Evolutionary conservation across 64 coral and sea anemone species (phyloP).

Genomic region (Exaiptasia diaphana): DNA sequence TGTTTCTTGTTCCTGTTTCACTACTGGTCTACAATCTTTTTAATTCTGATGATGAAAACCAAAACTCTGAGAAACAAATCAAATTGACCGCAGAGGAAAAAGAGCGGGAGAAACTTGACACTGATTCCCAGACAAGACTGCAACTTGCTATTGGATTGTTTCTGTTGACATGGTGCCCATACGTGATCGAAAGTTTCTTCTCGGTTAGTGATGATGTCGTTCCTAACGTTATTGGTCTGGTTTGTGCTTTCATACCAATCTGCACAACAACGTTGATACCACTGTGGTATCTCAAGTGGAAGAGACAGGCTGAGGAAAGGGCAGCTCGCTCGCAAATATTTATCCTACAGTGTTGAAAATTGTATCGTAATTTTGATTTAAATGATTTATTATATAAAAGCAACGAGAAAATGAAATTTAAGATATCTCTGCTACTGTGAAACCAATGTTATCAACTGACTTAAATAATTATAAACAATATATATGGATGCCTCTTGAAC

Average conservation of each 20-base stretch:
- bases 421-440: no score
- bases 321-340: background rate
- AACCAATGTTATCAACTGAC: no score
- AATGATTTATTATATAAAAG: no score
- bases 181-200: slow-evolving; percentile 93
- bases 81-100: slow-evolving; percentile 1
- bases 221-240: slow-evolving; percentile 76
- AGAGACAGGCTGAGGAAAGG: slow-evolving; percentile 35
- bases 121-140: slow-evolving; percentile 46
- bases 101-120: slow-evolving; percentile 18
- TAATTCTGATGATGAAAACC: slow-evolving; percentile 9
- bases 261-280: slow-evolving; percentile 88
- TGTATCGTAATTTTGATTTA: no score
- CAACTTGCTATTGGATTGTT: slow-evolving; percentile 75
- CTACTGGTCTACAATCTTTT: slow-evolving; percentile 81
- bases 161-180: slow-evolving; percentile 81
- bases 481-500: no score
- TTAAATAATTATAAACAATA: no score
- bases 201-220: slow-evolving; percentile 41
- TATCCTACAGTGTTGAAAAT: background rate
- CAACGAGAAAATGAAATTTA: no score
- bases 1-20: slow-evolving; percentile 91
- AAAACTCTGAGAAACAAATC: slow-evolving; percentile 25
- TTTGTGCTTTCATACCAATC: slow-evolving; percentile 88
- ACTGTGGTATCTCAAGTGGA: slow-evolving; percentile 75